Conservation (phyloP, 2,888 invertebrate genomes). For the Vandiemenella viatica region DNA sequence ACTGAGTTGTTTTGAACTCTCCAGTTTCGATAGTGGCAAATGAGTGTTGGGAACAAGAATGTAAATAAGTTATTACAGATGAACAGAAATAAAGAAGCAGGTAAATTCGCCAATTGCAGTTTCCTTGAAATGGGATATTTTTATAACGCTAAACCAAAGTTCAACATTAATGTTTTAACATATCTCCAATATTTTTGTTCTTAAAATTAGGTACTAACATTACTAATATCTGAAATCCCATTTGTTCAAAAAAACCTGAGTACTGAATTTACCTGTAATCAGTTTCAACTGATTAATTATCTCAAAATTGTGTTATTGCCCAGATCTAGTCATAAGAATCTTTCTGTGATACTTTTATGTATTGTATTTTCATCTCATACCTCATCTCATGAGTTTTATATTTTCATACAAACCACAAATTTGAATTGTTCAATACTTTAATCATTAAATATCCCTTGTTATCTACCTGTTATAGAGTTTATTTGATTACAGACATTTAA, state of each 20-base stretch:
- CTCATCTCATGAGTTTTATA: conserved; percentile 12
- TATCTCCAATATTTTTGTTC: not conserved
- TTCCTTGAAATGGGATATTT: not conserved
- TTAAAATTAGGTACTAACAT: not conserved
- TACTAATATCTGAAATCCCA: not conserved
- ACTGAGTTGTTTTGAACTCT: too few species aligned
- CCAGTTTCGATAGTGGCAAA: too few species aligned
- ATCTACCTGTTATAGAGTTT: too few species aligned
- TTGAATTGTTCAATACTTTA: too few species aligned
- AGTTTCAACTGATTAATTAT: not conserved
- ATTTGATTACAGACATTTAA: too few species aligned
- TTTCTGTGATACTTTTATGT: conserved; percentile 22
- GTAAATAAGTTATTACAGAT: too few species aligned
- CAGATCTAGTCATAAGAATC: conserved; percentile 23
- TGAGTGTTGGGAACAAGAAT: too few species aligned
- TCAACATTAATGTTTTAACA: conserved; percentile 3
- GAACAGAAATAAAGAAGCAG: not conserved
- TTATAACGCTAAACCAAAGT: not conserved
- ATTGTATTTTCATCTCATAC: conserved; percentile 11
- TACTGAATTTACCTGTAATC: not conserved
- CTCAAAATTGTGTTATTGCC: conserved; percentile 13
- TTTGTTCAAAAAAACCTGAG: not conserved
- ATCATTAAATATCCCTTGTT: too few species aligned
- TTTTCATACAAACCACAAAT: not conserved
- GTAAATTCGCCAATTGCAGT: not conserved